Evolutionary conservation across 2,113 vertebrate genomes (phyloP).

Genomic region (Fregata magnificens): DNA sequence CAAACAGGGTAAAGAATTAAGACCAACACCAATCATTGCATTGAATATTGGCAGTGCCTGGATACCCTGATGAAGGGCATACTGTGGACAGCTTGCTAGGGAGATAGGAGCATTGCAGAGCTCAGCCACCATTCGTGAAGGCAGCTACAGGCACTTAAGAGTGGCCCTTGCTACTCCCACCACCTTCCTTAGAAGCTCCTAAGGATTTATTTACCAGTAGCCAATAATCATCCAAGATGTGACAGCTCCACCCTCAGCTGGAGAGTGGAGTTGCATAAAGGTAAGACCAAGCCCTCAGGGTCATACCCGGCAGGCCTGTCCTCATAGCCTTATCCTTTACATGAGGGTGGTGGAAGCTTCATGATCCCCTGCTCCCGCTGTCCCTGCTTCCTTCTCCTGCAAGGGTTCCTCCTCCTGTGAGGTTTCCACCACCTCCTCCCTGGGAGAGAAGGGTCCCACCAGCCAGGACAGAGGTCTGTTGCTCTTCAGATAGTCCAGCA

Average conservation of each 20-base stretch:
- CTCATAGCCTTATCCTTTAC: not conserved
- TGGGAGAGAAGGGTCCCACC: slow-evolving; percentile 63
- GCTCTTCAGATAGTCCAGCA: slow-evolving; percentile 73
- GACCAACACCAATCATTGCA: not conserved
- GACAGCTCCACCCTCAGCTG: not conserved
- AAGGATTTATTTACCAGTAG: not conserved
- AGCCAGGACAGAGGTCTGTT: slow-evolving; percentile 79
- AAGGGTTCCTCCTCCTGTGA: not conserved
- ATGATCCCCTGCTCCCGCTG: not conserved
- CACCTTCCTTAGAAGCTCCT: not conserved
- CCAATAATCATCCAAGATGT: not conserved
- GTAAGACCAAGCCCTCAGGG: not conserved
- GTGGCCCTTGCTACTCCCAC: not conserved
- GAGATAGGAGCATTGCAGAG: not conserved
- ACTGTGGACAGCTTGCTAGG: not conserved
- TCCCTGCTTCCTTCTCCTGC: not conserved
- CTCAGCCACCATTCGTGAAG: not conserved
- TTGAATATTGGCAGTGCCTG: not conserved
- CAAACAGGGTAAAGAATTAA: no score
- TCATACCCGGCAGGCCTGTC: not conserved
- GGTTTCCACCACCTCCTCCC: not conserved
- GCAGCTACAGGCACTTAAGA: not conserved
- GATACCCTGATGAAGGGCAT: not conserved
- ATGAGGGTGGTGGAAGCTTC: not conserved
- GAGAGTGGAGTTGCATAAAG: not conserved